These are phyloP conservation scores for Sclerurus mexicanus DNA, from an alignment of 2,113 vertebrate genomes.

Conservation along the genomic window DNA sequence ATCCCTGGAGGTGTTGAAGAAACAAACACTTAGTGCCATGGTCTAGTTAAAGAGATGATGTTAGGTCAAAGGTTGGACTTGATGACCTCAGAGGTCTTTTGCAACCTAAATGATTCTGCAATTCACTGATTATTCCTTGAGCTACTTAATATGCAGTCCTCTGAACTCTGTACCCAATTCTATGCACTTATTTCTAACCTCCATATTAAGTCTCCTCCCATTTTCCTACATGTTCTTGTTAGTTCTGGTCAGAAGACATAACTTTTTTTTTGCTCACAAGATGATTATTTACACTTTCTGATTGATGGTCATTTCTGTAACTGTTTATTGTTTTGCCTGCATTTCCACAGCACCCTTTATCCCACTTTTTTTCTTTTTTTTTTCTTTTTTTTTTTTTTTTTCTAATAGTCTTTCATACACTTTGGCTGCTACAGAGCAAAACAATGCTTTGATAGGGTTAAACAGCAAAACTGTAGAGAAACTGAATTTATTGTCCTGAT, in stretches of 20 bases:
- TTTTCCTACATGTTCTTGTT: background rate
- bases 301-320: background rate
- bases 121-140: background rate
- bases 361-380: no score
- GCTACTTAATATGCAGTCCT: background rate
- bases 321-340: background rate
- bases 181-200: background rate
- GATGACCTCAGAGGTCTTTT: background rate
- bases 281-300: background rate
- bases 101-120: background rate
- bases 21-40: background rate
- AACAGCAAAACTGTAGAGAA: background rate
- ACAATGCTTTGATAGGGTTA: background rate
- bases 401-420: background rate
- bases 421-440: background rate
- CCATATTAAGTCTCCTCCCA: background rate
- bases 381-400: background rate
- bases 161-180: background rate
- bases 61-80: background rate
- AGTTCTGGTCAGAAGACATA: background rate
- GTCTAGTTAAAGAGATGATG: background rate
- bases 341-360: background rate
- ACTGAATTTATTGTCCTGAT: background rate
- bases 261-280: background rate
- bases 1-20: background rate